A percentile compares a stretch with the other conserved stretches of the same genome.
Conservation (phyloP, 2,888 invertebrate species). For the Leucoptera coffeella region DNA sequence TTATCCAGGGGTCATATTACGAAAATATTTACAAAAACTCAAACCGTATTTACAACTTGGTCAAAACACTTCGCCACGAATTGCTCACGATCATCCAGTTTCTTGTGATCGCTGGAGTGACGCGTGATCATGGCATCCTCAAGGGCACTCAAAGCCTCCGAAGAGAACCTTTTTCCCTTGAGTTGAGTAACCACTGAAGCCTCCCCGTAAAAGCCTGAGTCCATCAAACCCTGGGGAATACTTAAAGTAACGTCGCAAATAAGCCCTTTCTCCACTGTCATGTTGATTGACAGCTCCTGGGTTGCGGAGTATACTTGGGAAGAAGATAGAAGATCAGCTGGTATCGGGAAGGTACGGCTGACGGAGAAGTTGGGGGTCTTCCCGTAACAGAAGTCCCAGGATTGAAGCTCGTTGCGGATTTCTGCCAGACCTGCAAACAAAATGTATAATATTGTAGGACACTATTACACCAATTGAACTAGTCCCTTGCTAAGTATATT, state of each 20-base stretch:
- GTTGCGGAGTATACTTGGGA: conserved; percentile 25
- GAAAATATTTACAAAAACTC: no score
- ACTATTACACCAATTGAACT: no score
- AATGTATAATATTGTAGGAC: not conserved
- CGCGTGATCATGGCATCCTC: conserved; percentile 47
- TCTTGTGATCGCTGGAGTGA: conserved; percentile 20
- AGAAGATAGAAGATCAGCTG: conserved; percentile 38
- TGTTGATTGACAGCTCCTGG: conserved; percentile 54
- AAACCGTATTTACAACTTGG: conserved; percentile 55
- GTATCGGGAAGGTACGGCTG: conserved; percentile 57
- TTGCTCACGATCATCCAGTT: conserved; percentile 50
- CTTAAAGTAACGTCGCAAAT: conserved; percentile 60
- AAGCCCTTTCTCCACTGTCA: conserved; percentile 60
- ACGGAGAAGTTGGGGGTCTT: conserved; percentile 81
- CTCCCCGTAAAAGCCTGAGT: conserved; percentile 56
- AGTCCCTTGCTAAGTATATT: no score
- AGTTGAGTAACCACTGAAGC: conserved; percentile 60
- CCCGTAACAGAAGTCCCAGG: conserved; percentile 88
- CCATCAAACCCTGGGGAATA: conserved; percentile 55
- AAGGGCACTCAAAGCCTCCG: conserved; percentile 55
- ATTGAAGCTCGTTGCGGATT: conserved; percentile 60
- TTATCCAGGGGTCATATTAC: no score
- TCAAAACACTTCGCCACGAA: conserved; percentile 59
- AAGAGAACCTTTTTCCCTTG: conserved; percentile 60
- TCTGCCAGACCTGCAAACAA: conserved; percentile 58